A percentile compares a stretch with the other conserved stretches of the same genome.
Conservation (phyloP, 53 echinoderm and acorn worm genomes). For the Actinopyga echinites region DNA sequence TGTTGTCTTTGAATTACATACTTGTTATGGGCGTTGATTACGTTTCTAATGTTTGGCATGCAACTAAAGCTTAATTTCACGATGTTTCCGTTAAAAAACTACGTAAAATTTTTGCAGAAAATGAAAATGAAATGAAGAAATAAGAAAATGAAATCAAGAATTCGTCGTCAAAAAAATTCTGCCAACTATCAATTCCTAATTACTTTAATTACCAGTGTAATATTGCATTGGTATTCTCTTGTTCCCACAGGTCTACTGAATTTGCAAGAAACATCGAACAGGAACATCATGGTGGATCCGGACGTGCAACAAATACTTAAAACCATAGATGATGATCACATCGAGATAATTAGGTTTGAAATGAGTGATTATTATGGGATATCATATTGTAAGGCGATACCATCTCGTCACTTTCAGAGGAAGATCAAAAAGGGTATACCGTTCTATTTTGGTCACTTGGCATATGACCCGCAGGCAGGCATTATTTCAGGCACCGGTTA, state of each 20-base stretch:
- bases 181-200: too few relatives aligned
- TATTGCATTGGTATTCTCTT: conserved; percentile 45
- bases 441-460: conserved; percentile 55
- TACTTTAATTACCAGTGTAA: too few relatives aligned
- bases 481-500: conserved; percentile 47
- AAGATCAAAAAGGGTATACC: conserved; percentile 59
- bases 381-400: conserved; percentile 58
- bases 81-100: too few relatives aligned
- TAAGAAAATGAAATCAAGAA: too few relatives aligned
- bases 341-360: conserved; percentile 60
- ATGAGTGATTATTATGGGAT: conserved; percentile 55
- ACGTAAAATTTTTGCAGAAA: too few relatives aligned
- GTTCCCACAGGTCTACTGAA: conserved; percentile 50
- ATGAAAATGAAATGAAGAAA: too few relatives aligned
- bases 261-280: conserved; percentile 24
- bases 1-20: too few relatives aligned
- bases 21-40: too few relatives aligned
- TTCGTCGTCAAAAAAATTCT: too few relatives aligned
- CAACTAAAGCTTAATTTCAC: too few relatives aligned
- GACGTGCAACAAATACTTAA: conserved; percentile 21
- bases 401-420: conserved; percentile 57
- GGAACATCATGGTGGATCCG: background rate
- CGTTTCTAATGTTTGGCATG: too few relatives aligned
- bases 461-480: conserved; percentile 51
- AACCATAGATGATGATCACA: conserved; percentile 15